Evolutionary conservation across 1,140 invertebrate genomes (phyloP).

Genomic region (Lamellibrachia luymesi): DNA sequence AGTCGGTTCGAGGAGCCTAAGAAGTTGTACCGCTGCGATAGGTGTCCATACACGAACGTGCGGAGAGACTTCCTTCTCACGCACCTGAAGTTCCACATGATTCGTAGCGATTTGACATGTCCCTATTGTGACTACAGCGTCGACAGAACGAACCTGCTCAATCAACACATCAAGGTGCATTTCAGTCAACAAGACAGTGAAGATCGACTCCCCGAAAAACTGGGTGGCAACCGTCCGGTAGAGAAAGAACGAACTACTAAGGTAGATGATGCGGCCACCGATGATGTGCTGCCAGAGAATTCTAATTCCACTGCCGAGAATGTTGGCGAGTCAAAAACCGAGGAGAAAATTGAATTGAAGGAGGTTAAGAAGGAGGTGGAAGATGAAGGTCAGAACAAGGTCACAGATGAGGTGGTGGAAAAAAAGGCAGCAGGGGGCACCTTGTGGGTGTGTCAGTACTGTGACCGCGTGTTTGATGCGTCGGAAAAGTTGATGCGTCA

Average conservation of each 20-base stretch:
- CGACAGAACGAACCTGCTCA: slow-evolving; percentile 72
- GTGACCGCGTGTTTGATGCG: slow-evolving; percentile 45
- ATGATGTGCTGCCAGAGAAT: neutral
- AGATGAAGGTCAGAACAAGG: neutral
- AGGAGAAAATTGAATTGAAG: neutral
- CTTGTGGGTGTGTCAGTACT: slow-evolving; percentile 49
- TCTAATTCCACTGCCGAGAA: neutral
- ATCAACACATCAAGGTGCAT: slow-evolving; percentile 79
- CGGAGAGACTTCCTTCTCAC: slow-evolving; percentile 72
- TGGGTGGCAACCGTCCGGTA: neutral
- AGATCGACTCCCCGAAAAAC: neutral
- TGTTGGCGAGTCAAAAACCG: neutral
- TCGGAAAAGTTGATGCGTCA: slow-evolving; percentile 45
- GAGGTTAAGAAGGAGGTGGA: neutral
- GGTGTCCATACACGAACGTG: slow-evolving; percentile 75
- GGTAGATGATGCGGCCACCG: neutral
- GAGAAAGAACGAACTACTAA: neutral
- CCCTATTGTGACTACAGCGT: slow-evolving; percentile 82
- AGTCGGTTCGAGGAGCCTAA: slow-evolving; percentile 48
- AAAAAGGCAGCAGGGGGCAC: neutral
- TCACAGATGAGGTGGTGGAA: neutral
- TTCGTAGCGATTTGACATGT: slow-evolving; percentile 68
- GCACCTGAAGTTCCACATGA: slow-evolving; percentile 68
- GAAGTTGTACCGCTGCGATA: slow-evolving; percentile 65
- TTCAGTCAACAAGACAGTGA: slow-evolving; percentile 58